These are phyloP conservation scores for Leucania comma DNA, from an alignment of 2,888 invertebrate species.

Conservation along the genomic window DNA sequence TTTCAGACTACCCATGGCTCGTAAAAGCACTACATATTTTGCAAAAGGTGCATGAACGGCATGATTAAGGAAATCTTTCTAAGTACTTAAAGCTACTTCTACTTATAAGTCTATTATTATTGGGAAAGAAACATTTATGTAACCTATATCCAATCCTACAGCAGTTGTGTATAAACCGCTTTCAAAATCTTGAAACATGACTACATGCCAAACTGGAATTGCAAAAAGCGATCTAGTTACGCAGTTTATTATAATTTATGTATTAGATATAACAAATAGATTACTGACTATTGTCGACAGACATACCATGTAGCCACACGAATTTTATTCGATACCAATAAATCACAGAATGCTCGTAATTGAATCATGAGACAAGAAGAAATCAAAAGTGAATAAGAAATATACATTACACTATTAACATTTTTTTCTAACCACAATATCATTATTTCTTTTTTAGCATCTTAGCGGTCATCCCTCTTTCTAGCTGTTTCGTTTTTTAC, in stretches of 20 bases:
- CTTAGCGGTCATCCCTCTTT: too few relatives aligned
- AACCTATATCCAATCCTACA: constrained; percentile 38
- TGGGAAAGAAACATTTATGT: constrained; percentile 42
- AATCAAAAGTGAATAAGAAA: neutral
- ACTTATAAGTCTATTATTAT: constrained; percentile 13
- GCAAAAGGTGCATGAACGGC: neutral
- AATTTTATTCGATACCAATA: constrained; percentile 17
- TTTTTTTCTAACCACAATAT: too few relatives aligned
- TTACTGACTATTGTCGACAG: constrained; percentile 55
- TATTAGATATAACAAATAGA: constrained; percentile 58
- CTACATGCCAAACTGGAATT: constrained; percentile 56
- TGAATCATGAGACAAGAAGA: neutral
- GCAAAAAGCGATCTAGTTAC: constrained; percentile 59
- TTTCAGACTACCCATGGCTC: too few relatives aligned
- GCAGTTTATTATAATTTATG: constrained; percentile 59
- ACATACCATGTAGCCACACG: constrained; percentile 23
- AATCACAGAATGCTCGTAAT: constrained; percentile 16
- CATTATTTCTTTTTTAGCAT: too few relatives aligned
- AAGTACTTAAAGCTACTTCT: neutral
- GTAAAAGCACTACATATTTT: neutral
- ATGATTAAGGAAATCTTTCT: neutral
- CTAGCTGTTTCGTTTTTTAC: too few relatives aligned
- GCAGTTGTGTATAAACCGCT: constrained; percentile 42
- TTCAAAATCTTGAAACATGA: constrained; percentile 59
- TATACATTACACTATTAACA: too few relatives aligned